A percentile compares a stretch with the other conserved stretches of the same genome.
phyloP scores from a whole-genome alignment of 2,888 invertebrate species.

The Leucania comma region DNA sequence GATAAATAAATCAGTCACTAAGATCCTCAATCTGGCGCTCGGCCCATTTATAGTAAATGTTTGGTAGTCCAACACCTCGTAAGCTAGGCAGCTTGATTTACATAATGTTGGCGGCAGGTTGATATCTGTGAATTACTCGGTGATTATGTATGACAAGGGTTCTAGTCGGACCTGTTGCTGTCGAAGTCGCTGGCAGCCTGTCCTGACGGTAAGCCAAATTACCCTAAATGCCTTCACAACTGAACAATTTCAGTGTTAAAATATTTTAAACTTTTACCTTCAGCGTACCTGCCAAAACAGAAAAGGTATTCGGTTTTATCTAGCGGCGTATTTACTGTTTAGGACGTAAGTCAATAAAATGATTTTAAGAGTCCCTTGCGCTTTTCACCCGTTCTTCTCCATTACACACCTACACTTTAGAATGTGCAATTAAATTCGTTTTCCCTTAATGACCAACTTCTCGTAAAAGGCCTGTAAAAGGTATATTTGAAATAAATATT shows the following conservation, averaged over 20 bases:
- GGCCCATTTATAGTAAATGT: slow-evolving; percentile 26
- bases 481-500: too few species aligned
- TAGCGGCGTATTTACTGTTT: not conserved
- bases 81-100: slow-evolving; percentile 41
- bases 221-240: slow-evolving; percentile 70
- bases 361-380: too few species aligned
- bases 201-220: slow-evolving; percentile 79
- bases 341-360: not conserved
- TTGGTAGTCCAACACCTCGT: slow-evolving; percentile 30
- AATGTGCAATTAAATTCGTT: too few species aligned
- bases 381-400: too few species aligned
- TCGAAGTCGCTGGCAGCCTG: slow-evolving; percentile 70
- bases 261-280: slow-evolving; percentile 60
- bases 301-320: slow-evolving; percentile 14
- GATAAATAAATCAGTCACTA: slow-evolving; percentile 41
- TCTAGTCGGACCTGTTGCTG: slow-evolving; percentile 78
- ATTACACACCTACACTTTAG: too few species aligned
- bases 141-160: slow-evolving; percentile 46
- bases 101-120: slow-evolving; percentile 36
- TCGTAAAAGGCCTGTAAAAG: too few species aligned
- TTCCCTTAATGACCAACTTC: too few species aligned
- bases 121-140: slow-evolving; percentile 41
- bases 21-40: slow-evolving; percentile 37
- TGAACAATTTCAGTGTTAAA: slow-evolving; percentile 46
- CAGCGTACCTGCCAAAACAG: slow-evolving; percentile 55